Percentiles rank a stretch among this genome's conserved stretches.
Evolutionary conservation across 2,113 vertebrate genomes (phyloP).

Genomic region (Gymnogyps californianus): DNA sequence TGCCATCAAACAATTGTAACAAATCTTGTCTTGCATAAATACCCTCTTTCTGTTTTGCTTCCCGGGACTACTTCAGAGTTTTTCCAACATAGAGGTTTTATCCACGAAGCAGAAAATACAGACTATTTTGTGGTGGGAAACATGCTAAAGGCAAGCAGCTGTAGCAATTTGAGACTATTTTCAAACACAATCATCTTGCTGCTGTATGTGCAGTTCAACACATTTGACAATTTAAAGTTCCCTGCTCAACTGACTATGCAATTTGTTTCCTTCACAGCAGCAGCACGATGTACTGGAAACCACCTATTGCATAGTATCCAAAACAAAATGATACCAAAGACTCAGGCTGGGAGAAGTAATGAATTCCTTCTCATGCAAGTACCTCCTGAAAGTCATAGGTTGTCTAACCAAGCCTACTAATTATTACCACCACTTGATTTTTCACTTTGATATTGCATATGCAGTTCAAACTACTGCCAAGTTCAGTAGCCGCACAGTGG

Average conservation of each 20-base stretch:
- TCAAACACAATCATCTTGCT: constrained; percentile 50
- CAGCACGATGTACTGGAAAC: not conserved
- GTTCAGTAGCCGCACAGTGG: constrained; percentile 25
- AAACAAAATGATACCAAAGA: not conserved
- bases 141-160: constrained; percentile 48
- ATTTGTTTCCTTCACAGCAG: constrained; percentile 21
- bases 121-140: constrained; percentile 42
- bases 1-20: not conserved
- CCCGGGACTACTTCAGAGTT: not conserved
- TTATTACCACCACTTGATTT: not conserved
- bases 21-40: constrained; percentile 30
- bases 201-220: constrained; percentile 15
- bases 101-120: constrained; percentile 53
- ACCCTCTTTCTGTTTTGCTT: not conserved
- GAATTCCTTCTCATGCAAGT: not conserved
- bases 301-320: not conserved
- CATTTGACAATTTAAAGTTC: constrained; percentile 48
- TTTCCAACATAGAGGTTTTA: not conserved
- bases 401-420: not conserved
- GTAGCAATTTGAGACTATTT: constrained; percentile 42
- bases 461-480: not conserved
- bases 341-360: not conserved
- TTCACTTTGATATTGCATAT: not conserved
- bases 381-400: not conserved
- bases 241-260: constrained; percentile 5